Evolutionary conservation across 2,797 vertebrate species (phyloP).

Genomic region (Crax fasciolata): DNA sequence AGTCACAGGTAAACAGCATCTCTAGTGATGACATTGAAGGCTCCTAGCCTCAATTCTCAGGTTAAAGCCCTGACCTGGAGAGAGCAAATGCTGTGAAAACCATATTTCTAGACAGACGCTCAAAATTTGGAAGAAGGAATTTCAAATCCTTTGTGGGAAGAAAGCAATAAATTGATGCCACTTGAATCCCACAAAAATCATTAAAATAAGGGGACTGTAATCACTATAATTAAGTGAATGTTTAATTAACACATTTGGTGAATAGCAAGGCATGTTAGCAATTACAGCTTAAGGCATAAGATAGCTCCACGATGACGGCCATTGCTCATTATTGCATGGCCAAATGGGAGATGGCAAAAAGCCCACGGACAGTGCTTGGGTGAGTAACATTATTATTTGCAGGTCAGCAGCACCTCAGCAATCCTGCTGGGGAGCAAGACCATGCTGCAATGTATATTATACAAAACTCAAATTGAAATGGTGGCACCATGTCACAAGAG

Average conservation of each 20-base stretch:
- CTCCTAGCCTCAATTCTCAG: background rate
- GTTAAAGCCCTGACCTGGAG: background rate
- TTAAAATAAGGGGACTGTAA: conserved; percentile 70
- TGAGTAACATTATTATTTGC: background rate
- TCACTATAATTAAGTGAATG: conserved; percentile 73
- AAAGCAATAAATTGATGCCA: conserved; percentile 52
- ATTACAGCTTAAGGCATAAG: conserved; percentile 19
- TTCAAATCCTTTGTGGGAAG: conserved; percentile 29
- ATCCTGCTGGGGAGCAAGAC: background rate
- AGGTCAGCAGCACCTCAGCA: background rate
- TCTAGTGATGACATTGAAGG: rapidly evolving
- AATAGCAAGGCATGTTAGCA: conserved; percentile 63
- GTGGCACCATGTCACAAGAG: background rate
- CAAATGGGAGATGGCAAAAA: background rate
- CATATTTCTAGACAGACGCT: background rate
- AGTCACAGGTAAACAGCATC: background rate
- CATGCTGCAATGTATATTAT: rapidly evolving
- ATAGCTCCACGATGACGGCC: background rate
- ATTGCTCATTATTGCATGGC: background rate
- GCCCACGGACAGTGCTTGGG: background rate
- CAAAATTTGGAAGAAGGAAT: background rate
- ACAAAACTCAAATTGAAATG: background rate
- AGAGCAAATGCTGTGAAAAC: background rate
- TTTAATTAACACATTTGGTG: conserved; percentile 69
- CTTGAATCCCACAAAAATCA: conserved; percentile 57